phyloP scores from a whole-genome alignment of 2,888 invertebrate species.

The Archaeoteleia sp. region DNA sequence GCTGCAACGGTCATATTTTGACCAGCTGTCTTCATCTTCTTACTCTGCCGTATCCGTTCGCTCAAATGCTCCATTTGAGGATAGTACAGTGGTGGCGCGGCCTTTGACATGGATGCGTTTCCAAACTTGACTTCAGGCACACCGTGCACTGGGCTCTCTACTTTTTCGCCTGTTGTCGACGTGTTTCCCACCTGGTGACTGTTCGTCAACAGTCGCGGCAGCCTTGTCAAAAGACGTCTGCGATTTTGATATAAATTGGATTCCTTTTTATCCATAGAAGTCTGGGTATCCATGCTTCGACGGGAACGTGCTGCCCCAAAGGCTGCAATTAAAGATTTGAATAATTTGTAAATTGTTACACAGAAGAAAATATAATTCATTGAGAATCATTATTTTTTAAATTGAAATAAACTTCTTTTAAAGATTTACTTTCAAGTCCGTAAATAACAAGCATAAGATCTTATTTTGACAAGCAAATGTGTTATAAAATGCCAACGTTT shows the following conservation, averaged over 20 bases:
- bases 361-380: background rate
- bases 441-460: no score
- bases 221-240: no score
- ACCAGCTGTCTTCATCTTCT: constrained; percentile 56
- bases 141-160: constrained; percentile 2
- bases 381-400: background rate
- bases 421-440: no score
- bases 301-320: constrained; percentile 25
- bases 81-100: constrained; percentile 47
- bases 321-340: constrained; percentile 40
- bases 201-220: no score
- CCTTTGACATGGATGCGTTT: constrained; percentile 42
- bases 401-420: no score
- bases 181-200: background rate
- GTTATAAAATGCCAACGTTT: no score
- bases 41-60: constrained; percentile 65
- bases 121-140: background rate
- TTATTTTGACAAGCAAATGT: no score
- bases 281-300: constrained; percentile 19
- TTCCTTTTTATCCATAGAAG: constrained; percentile 31
- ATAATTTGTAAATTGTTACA: constrained; percentile 25
- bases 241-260: no score
- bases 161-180: no score
- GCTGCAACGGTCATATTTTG: constrained; percentile 50
- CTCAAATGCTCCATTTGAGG: constrained; percentile 64